Conservation (phyloP, 1,140 invertebrate genomes). For the Camponotus floridanus region DNA sequence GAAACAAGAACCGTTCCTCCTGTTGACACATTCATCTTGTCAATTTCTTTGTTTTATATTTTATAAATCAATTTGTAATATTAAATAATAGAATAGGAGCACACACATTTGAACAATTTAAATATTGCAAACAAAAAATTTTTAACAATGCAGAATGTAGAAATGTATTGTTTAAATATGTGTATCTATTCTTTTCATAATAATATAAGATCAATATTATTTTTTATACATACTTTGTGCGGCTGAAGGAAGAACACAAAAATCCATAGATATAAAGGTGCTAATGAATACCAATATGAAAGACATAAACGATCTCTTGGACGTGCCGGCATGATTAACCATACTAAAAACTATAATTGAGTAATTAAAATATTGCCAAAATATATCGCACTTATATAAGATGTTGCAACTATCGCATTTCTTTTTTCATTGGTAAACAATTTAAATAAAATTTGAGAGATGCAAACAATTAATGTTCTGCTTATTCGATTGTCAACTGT, state of each 20-base stretch:
- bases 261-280: slow-evolving; percentile 96
- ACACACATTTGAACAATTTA: slow-evolving; percentile 21
- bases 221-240: slow-evolving; percentile 91
- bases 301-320: slow-evolving; percentile 89
- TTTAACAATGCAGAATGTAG: background rate
- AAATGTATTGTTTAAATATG: background rate
- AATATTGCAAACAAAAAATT: background rate
- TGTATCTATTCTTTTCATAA: background rate
- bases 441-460: slow-evolving; percentile 2
- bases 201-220: background rate
- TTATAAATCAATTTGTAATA: background rate
- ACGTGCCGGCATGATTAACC: slow-evolving; percentile 88
- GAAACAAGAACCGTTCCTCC: slow-evolving; percentile 98
- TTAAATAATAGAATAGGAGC: background rate
- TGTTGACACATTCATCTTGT: slow-evolving; percentile 76
- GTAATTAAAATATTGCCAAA: slow-evolving; percentile 15
- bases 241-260: slow-evolving; percentile 95
- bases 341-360: slow-evolving; percentile 87
- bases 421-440: background rate
- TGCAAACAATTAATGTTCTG: background rate
- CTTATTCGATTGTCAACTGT: background rate
- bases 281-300: slow-evolving; percentile 91
- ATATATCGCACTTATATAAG: background rate
- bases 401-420: background rate
- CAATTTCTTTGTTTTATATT: slow-evolving; percentile 6